phyloP scores from a whole-genome alignment of 2,888 invertebrate species.

The Harmothoe impar region DNA sequence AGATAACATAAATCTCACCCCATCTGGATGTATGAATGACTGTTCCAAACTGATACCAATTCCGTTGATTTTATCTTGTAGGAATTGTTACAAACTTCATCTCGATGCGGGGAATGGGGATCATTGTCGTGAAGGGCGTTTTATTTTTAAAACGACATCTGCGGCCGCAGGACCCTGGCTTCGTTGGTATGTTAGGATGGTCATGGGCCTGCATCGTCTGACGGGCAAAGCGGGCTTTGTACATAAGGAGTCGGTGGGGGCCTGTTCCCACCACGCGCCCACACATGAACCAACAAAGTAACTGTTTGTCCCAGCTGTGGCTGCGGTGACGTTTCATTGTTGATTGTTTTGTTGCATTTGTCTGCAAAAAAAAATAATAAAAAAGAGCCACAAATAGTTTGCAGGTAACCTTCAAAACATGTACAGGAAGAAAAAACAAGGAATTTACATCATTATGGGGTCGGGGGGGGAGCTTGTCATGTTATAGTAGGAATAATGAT shows the following conservation, averaged over 20 bases:
- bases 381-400: background rate
- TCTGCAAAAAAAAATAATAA: slow-evolving; percentile 13
- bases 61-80: too few species aligned
- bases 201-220: background rate
- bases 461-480: background rate
- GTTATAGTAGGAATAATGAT: slow-evolving; percentile 9
- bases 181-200: background rate
- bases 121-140: background rate
- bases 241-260: background rate
- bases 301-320: background rate
- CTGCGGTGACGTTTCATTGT: slow-evolving; percentile 31
- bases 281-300: background rate
- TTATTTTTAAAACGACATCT: slow-evolving; percentile 23
- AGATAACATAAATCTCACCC: too few species aligned
- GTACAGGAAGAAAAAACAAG: slow-evolving; percentile 2
- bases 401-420: background rate
- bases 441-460: background rate
- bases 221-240: background rate
- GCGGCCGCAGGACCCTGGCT: background rate
- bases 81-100: slow-evolving; percentile 33
- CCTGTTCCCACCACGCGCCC: slow-evolving; percentile 3
- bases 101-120: background rate
- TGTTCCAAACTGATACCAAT: too few species aligned
- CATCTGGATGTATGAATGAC: too few species aligned
- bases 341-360: slow-evolving; percentile 50